Evolutionary conservation across 1,140 invertebrate species (phyloP), one percentile per base, ranked within the genome.

Genomic region (Stegodyphus mimosarum): DNA sequence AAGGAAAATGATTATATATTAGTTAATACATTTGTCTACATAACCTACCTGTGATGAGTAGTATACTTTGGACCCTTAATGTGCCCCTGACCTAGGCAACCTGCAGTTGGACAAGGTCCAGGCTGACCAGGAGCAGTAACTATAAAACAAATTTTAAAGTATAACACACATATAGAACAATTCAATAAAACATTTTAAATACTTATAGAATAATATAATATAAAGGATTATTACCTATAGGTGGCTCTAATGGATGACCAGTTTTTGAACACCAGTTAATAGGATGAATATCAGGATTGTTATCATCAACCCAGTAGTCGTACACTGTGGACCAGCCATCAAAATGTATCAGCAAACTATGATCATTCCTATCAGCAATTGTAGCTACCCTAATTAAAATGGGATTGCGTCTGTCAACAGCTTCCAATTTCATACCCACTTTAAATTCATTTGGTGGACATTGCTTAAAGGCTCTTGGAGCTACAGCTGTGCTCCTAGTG

Each of bases 231-330:
- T 50, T 63, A 84, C 81, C 64, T 18, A 72, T 53, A 9, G 97
- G 96, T 2, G 94, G 93, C 91, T 97, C 95, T 6, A 98, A 89
- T 2, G 95, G 94, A 91, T 98, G 96, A 53, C 94, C 94, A 5
- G 96, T 98, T 90, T 95, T 95, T 83, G 93, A 90, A 90, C 96
- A 97, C 96, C 96, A 99, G 48, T 95, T 95, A 87, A 95, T 93
- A 15, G 96, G 96, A 92, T 98, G 96, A 88, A 99, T 94, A 90
- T 97, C 95, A 0, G 94, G 92, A 86, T 94, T 95, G 91, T 98
- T 96, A 90, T 98, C 96, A 89, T 97, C 95, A 86, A 97, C 91
- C 96, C 96, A 98, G 90, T 95, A 96, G 86, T 95, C 94, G 90
- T 97, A 96, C 84, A 94, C 93, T 87, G 94, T 93, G 2, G 94